A percentile compares a stretch with the other conserved stretches of the same genome.
phyloP scores from a whole-genome alignment of 92 coral and sea anemone genomes.

The Palythoa caribaeorum region DNA sequence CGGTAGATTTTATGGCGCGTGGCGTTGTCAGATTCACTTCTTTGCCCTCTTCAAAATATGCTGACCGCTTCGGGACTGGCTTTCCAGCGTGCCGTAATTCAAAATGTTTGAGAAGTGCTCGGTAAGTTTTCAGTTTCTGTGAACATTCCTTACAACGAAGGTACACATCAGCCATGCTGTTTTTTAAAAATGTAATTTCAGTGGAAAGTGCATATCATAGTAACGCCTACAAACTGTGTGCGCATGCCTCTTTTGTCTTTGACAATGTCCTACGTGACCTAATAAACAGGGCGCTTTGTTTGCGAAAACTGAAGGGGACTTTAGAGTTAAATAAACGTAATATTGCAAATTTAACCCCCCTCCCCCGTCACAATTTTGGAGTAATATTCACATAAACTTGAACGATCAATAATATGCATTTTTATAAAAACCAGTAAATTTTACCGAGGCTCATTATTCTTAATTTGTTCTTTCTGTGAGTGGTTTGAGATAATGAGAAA shows the following conservation, averaged over 20 bases:
- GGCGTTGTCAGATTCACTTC: conserved; percentile 11
- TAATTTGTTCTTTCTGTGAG: no score
- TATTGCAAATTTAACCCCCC: not conserved
- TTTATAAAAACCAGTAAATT: no score
- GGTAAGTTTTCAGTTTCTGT: conserved; percentile 31
- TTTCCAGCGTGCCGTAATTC: conserved; percentile 15
- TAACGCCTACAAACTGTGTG: not conserved
- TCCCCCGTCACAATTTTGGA: not conserved
- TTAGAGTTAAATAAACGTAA: not conserved
- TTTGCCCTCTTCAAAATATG: not conserved
- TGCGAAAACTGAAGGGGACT: not conserved
- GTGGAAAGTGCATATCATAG: not conserved
- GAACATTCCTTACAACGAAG: conserved; percentile 22
- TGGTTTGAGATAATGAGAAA: no score
- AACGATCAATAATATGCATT: not conserved
- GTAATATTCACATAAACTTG: not conserved
- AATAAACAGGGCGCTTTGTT: not conserved
- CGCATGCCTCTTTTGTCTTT: not conserved
- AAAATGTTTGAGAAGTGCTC: conserved; percentile 40
- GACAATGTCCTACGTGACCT: conserved; percentile 11
- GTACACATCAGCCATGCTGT: conserved; percentile 28
- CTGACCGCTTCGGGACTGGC: conserved; percentile 29
- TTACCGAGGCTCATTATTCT: no score
- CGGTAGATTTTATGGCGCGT: conserved; percentile 25
- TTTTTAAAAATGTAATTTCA: not conserved